phyloP scores from a whole-genome alignment of 2,797 vertebrate species.

The Sitta carolinensis region DNA sequence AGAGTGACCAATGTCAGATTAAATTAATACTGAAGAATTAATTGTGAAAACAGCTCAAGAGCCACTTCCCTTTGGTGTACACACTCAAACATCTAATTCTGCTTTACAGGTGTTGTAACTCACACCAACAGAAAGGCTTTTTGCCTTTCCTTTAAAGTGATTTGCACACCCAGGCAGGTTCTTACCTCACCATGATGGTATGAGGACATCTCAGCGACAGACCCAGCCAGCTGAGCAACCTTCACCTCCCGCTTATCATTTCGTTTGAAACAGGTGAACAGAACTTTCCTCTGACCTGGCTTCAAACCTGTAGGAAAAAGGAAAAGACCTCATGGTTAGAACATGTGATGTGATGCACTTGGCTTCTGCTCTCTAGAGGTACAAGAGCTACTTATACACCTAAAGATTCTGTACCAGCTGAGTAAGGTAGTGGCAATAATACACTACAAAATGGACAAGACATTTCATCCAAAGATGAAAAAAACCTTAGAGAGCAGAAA shows the following conservation, averaged over 20 bases:
- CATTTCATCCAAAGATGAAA: neutral
- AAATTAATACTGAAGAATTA: neutral
- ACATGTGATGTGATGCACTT: neutral
- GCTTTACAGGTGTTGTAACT: neutral
- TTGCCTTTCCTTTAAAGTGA: neutral
- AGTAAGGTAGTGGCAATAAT: neutral
- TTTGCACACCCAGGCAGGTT: neutral
- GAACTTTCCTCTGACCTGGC: constrained; percentile 96
- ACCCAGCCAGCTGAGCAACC: constrained; percentile 97
- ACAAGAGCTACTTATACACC: neutral
- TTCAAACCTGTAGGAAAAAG: constrained; percentile 85
- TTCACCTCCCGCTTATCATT: constrained; percentile 98
- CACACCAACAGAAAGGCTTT: neutral
- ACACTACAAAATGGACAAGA: neutral
- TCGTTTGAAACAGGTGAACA: constrained; percentile 94
- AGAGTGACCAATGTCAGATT: neutral
- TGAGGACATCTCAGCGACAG: constrained; percentile 97
- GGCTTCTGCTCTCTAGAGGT: neutral
- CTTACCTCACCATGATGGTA: constrained; percentile 98
- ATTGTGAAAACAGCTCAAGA: neutral
- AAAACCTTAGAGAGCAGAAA: neutral
- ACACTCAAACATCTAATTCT: neutral
- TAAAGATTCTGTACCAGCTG: neutral
- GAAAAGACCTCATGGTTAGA: neutral
- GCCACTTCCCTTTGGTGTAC: neutral